These are phyloP conservation scores for Teleogryllus oceanicus DNA, from an alignment of 2,888 invertebrate genomes.

Conservation along the genomic window DNA sequence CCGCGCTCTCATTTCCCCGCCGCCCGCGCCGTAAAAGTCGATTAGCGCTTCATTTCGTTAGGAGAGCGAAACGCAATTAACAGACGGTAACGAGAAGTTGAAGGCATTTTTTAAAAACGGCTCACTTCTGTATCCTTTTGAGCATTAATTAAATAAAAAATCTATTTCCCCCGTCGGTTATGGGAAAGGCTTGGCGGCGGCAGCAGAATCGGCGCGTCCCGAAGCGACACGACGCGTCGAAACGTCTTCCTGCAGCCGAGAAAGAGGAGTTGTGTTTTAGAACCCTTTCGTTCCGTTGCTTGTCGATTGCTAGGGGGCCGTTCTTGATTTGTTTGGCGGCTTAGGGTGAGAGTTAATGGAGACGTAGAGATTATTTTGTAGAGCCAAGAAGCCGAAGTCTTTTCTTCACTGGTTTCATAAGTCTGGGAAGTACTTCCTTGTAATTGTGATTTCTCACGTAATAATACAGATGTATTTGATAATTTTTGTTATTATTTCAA, in stretches of 20 bases:
- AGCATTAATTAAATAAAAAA: constrained; percentile 38
- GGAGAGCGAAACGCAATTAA: constrained; percentile 37
- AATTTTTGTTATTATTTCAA: too few relatives aligned
- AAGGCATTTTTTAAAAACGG: constrained; percentile 37
- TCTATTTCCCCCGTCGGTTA: constrained; percentile 35
- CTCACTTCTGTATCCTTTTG: constrained; percentile 35
- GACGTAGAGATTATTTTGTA: too few relatives aligned
- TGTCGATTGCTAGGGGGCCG: too few relatives aligned
- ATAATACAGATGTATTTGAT: too few relatives aligned
- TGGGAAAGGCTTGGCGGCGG: constrained; percentile 27
- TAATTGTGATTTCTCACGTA: too few relatives aligned
- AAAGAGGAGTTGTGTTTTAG: too few relatives aligned
- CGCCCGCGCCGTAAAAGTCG: constrained; percentile 35
- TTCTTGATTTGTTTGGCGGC: too few relatives aligned
- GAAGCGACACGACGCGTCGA: not conserved
- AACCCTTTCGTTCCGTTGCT: too few relatives aligned
- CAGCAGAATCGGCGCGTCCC: not conserved
- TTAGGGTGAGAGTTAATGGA: too few relatives aligned
- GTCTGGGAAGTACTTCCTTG: too few relatives aligned
- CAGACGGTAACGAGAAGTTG: constrained; percentile 37
- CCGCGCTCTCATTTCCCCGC: constrained; percentile 20
- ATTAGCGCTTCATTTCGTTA: constrained; percentile 38
- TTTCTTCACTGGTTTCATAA: too few relatives aligned
- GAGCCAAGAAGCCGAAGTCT: too few relatives aligned
- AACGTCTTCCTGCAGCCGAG: not conserved